Conservation (phyloP, 30 jellyfish, hydroid and myxozoan species). For the Turritopsis dohrnii region DNA sequence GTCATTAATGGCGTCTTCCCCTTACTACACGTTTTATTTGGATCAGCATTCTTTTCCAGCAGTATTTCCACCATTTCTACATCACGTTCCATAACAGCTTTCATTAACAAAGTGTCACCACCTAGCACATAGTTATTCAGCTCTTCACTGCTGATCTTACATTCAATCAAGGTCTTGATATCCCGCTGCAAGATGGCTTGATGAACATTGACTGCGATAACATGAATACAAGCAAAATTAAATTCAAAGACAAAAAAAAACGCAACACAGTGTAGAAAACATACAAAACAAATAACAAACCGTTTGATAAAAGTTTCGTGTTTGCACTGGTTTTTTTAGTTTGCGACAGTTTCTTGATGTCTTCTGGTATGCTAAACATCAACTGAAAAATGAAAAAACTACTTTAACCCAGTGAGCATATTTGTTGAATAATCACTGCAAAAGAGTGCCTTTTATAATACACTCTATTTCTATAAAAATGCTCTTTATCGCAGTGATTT, state of each 20-base stretch:
- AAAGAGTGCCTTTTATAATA: too few relatives aligned
- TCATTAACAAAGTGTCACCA: slow-evolving; percentile 30
- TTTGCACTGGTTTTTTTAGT: neutral
- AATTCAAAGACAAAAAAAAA: neutral
- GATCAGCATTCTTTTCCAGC: slow-evolving; percentile 60
- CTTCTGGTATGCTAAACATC: neutral
- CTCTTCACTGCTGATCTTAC: neutral
- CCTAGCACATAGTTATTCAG: slow-evolving; percentile 19
- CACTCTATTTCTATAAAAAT: too few relatives aligned
- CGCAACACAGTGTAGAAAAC: neutral
- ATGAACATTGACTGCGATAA: neutral
- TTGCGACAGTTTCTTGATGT: neutral
- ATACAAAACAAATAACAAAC: neutral
- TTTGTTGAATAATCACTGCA: too few relatives aligned
- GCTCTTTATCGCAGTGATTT: too few relatives aligned
- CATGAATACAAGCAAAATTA: neutral
- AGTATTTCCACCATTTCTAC: slow-evolving; percentile 38
- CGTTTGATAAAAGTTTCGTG: neutral
- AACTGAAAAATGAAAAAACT: neutral
- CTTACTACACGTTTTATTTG: slow-evolving; percentile 40
- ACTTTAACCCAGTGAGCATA: too few relatives aligned
- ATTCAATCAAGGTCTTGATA: neutral
- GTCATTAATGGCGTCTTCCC: slow-evolving; percentile 68
- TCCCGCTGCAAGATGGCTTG: slow-evolving; percentile 26
- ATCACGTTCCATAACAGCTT: slow-evolving; percentile 37